A percentile compares a stretch with the other conserved stretches of the same genome.
Evolutionary conservation across 2,113 vertebrate genomes (phyloP).

Genomic region (Odobenus rosmarus): DNA sequence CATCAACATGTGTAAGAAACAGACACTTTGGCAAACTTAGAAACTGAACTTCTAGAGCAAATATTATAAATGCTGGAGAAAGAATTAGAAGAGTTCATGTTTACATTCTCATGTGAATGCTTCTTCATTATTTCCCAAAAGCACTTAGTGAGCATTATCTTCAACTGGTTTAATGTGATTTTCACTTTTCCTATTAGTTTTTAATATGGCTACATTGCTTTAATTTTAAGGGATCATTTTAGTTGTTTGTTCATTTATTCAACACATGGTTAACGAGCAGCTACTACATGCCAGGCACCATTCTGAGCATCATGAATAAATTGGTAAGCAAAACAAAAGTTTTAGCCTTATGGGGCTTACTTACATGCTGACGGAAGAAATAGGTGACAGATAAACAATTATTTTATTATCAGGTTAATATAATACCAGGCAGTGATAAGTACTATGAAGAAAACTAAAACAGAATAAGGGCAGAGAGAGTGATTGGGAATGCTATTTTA

Average conservation of each 20-base stretch:
- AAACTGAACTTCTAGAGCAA: background rate
- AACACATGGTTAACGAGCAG: background rate
- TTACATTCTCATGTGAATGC: background rate
- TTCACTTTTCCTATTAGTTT: background rate
- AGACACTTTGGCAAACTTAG: background rate
- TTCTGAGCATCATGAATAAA: background rate
- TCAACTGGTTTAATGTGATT: background rate
- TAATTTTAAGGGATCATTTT: background rate
- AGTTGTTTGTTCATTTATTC: background rate
- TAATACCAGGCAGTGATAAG: background rate
- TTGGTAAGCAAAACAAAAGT: background rate
- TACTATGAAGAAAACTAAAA: background rate
- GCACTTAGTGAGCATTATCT: background rate
- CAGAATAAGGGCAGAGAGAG: background rate
- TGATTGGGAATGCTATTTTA: background rate
- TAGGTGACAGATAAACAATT: background rate
- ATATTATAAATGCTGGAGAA: background rate
- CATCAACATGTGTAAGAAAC: background rate
- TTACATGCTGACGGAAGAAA: background rate
- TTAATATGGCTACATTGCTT: background rate
- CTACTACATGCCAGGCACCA: background rate
- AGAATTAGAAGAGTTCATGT: background rate
- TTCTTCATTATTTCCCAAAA: background rate
- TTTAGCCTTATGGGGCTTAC: background rate
- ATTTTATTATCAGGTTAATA: background rate